A percentile compares a stretch with the other conserved stretches of the same genome.
Evolutionary conservation across 2,113 vertebrate genomes (phyloP).

Genomic region (Thermophis baileyi): DNA sequence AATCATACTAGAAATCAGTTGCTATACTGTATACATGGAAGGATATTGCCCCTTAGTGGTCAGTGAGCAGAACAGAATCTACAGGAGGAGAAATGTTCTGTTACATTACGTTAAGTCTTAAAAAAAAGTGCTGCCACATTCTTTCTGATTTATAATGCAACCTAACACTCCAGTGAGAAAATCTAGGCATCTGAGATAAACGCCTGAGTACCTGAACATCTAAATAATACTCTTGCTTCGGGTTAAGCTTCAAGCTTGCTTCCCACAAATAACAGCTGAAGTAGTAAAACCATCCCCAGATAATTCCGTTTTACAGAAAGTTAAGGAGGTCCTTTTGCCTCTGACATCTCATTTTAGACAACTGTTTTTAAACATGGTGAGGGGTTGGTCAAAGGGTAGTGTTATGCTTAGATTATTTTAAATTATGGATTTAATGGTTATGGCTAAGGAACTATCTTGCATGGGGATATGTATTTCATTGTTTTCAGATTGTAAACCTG

Average conservation of each 20-base stretch:
- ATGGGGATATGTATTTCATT: neutral
- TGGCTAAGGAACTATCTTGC: neutral
- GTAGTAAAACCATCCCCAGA: neutral
- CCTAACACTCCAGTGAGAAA: neutral
- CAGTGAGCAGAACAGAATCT: neutral
- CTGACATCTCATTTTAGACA: neutral
- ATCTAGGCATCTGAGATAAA: neutral
- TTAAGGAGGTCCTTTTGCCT: neutral
- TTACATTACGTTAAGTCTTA: neutral
- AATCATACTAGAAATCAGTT: neutral
- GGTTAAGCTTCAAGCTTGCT: neutral
- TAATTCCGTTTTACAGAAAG: neutral
- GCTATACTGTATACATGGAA: constrained; percentile 21
- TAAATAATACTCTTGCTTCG: neutral
- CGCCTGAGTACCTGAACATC: neutral
- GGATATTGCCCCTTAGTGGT: constrained; percentile 68
- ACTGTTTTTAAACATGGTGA: neutral
- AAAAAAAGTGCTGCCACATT: neutral
- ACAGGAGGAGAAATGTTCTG: neutral
- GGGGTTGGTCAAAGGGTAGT: neutral
- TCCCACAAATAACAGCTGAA: neutral
- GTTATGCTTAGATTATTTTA: neutral
- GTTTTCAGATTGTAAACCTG: neutral
- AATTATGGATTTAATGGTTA: neutral
- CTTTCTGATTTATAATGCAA: neutral